These are phyloP conservation scores for Stictonetta naevosa DNA, from an alignment of 2,113 vertebrate species.

Conservation along the genomic window DNA sequence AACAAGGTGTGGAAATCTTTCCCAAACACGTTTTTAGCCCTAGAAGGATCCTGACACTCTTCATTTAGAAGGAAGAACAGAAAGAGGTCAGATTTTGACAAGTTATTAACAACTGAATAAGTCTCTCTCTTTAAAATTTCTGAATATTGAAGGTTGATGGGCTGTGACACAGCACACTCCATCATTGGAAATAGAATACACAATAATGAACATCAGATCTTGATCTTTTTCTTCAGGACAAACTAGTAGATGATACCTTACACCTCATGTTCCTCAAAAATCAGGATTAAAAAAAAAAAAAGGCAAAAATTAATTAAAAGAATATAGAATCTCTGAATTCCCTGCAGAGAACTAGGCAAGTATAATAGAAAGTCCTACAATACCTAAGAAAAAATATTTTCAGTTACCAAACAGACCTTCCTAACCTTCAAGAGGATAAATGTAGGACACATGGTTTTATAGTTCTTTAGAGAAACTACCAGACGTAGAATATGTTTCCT, in stretches of 20 bases:
- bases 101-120: background rate
- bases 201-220: background rate
- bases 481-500: background rate
- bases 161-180: background rate
- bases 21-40: fast-evolving
- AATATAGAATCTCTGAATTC: background rate
- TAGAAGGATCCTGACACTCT: background rate
- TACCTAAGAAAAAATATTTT: background rate
- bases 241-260: background rate
- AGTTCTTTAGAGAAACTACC: background rate
- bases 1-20: background rate
- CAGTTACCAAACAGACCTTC: background rate
- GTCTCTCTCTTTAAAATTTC: background rate
- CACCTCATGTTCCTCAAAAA: background rate
- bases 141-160: background rate
- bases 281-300: background rate
- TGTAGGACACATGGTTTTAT: fast-evolving
- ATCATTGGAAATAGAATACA: background rate
- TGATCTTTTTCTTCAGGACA: background rate
- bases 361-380: background rate
- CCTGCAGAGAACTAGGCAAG: background rate
- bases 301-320: background rate
- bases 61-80: background rate
- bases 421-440: background rate
- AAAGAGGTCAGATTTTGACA: background rate